phyloP scores from a whole-genome alignment of 2,797 vertebrate genomes.

The Pteropus rufus region DNA sequence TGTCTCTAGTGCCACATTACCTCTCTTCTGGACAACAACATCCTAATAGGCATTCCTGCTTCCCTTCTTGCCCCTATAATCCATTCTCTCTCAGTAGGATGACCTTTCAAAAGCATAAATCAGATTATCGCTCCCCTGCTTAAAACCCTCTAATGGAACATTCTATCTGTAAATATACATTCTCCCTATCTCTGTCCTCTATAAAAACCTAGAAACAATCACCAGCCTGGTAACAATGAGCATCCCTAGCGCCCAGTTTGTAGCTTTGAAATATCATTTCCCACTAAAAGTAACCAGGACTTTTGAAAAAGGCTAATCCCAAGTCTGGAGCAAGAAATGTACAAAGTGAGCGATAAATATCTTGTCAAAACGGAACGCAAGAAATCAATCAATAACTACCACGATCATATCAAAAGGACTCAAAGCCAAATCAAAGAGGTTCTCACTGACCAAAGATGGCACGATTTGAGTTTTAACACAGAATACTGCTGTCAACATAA shows the following conservation, averaged over 20 bases:
- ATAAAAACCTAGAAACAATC: background rate
- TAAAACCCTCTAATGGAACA: background rate
- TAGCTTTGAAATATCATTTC: background rate
- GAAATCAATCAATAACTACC: background rate
- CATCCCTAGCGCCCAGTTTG: background rate
- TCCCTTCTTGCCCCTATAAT: background rate
- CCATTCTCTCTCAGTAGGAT: background rate
- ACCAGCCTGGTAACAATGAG: background rate
- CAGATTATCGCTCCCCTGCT: background rate
- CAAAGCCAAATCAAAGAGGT: too few species aligned
- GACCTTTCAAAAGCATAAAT: background rate
- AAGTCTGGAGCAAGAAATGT: background rate
- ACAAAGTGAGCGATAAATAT: background rate
- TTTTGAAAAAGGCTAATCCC: background rate
- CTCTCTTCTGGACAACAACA: background rate
- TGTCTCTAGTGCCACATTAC: background rate
- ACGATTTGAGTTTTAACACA: background rate
- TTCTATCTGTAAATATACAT: background rate
- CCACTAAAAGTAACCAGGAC: background rate
- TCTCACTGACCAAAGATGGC: too few species aligned
- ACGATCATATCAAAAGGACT: background rate
- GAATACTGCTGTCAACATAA: background rate
- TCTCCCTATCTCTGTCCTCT: background rate
- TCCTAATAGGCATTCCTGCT: background rate
- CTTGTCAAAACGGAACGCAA: background rate